Base-by-base conservation (phyloP, 2,888 invertebrate genomes). In the Oligia strigilis region DNA sequence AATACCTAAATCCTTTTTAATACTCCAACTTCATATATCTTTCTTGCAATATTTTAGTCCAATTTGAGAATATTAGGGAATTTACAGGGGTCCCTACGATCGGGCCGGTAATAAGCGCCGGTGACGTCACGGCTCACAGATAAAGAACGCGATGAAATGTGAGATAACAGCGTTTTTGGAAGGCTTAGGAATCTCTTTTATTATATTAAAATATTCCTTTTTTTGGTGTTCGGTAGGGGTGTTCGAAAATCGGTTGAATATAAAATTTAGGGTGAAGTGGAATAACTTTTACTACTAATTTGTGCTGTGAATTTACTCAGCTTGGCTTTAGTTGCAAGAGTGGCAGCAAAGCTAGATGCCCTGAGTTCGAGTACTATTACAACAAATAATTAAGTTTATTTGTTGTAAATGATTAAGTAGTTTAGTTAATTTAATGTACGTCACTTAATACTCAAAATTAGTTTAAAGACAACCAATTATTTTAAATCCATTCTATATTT, bases 121-220 rank as follows among this genome's bases (percentile, higher is more conserved):
- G 86, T 77, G 83, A 85, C 88, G 82, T 87, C 89, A 85, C 82
- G 86, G 79, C 65, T 62, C 82, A 40, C 72, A 80, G 85, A 90
- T 84, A 85, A 89, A 88, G 81, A 88, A 89, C 75, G 78, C 77
- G 73, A 83, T 85, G 85, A 88, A 89, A 88, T 84, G 84, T 80
- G 79, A 86, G 88, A 82, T 84, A 89, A 83, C 77, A 78, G 82
- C 83, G 84, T 76, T 89, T 82, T 78, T 55, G 77, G 85, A 85
- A 84, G 84, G 85, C 77, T 87, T 84, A 84, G 81, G 87, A 85
- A 75, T 87, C 85, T 77, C 72, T 77, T 77, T 84, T 87, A 87
- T 84, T 84, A 77, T 83, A 87, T 80, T 65, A 85, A 83, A 87
- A 75, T 80, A 71, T 87, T 74, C 70, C 65, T 77, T 58, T 74